Base-by-base conservation (phyloP, 2,797 vertebrate species). In the Atherinosoma microstoma region DNA sequence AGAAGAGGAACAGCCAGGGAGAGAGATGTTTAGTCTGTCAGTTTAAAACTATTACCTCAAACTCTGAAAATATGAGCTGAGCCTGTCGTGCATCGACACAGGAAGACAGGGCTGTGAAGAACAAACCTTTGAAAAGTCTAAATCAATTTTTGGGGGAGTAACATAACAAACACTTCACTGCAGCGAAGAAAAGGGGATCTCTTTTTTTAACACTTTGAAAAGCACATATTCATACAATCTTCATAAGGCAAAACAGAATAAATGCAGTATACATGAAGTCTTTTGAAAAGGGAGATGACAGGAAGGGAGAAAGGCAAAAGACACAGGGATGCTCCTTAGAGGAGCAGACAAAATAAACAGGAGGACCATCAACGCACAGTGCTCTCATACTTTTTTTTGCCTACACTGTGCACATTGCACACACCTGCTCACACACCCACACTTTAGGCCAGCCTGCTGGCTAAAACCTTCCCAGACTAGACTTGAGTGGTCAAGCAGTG, bases 1-100 rank as follows among this genome's bases (percentile, higher is more conserved):
- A 89, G 89, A 94, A 94, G 87, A 93, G 91, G 91, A 94, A 92
- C 88, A 94, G 89, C 85, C 82, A 30, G 89, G 85, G 91, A 92
- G 89, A 92, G 89, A 89, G 91, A 94, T 95, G 95, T 95, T 95
- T 94, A 94, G 93, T 94, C 92, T 95, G 93, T 94, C 93, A 94
- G 93, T 94, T 95, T 94, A 94, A 94, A 95, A 95, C 94, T 94
- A 94, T 95, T 94, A 95, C 93, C 93, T 93, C 93, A 89, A 95
- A 93, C 93, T 93, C 93, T 92, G 91, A 93, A 92, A 95, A 93
- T 93, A 92, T 94, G 93, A 95, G 93, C 93, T 83, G 90, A 94
- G 91, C 86, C 93, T 92, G 92, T 94, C 92, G 94, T 88, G 89
- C 89, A 88, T 92, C 82, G 91, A 92, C 92, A 92, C 87, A 86